These are phyloP conservation scores for Sciurus niger DNA, from an alignment of 2,113 vertebrate species.

Conservation along the genomic window DNA sequence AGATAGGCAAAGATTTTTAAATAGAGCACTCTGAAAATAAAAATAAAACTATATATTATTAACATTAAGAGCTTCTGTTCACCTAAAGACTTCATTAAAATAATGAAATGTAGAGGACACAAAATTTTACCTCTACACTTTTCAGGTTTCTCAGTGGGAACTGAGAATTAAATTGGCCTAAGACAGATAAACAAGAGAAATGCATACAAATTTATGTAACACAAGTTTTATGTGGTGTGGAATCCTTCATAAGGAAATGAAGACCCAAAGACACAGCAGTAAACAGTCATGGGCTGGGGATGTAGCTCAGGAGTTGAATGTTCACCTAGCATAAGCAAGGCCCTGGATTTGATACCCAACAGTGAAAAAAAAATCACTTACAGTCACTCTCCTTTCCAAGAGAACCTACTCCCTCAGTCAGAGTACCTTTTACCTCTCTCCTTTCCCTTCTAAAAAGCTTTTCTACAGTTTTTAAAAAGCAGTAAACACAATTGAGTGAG, in stretches of 20 bases:
- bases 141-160: background rate
- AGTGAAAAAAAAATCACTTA: no score
- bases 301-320: no score
- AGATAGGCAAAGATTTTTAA: conserved; percentile 6
- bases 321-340: no score
- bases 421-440: no score
- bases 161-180: background rate
- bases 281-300: no score
- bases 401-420: no score
- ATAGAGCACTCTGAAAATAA: background rate
- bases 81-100: conserved; percentile 26
- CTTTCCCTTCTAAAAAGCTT: no score
- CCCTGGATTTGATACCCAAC: no score
- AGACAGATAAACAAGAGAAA: background rate
- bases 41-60: background rate
- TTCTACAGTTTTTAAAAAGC: no score
- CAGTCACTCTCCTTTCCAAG: no score
- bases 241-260: background rate
- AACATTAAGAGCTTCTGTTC: conserved; percentile 37
- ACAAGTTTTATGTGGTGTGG: no score
- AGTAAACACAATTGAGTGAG: background rate
- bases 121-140: background rate
- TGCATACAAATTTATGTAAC: background rate
- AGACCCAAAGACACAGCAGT: background rate
- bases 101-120: background rate